Evolutionary conservation across 2,113 vertebrate species (phyloP).

Genomic region (Sapayoa aenigma): DNA sequence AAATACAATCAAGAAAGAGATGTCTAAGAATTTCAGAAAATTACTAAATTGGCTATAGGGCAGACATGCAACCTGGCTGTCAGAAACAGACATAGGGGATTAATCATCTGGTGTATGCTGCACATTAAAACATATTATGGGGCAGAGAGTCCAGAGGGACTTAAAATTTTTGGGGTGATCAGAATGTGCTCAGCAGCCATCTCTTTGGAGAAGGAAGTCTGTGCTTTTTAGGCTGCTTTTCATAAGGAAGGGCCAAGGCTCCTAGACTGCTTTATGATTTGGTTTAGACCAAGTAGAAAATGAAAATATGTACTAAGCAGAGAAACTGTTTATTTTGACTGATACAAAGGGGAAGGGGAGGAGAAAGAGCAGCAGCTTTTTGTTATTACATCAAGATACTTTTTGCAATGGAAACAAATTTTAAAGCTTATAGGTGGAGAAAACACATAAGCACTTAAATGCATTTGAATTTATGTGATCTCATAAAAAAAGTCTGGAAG

Average conservation of each 20-base stretch:
- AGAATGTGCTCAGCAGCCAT: neutral
- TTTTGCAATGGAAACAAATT: slow-evolving; percentile 49
- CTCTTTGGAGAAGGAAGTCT: neutral
- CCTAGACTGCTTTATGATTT: neutral
- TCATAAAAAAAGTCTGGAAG: slow-evolving; percentile 15
- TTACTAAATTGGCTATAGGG: neutral
- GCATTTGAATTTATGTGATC: slow-evolving; percentile 34
- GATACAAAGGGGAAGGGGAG: neutral
- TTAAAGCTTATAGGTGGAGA: slow-evolving; percentile 6
- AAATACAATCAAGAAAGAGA: neutral
- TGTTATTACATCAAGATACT: neutral
- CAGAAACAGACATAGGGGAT: neutral
- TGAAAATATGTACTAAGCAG: neutral
- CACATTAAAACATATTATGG: neutral
- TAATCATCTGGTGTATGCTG: neutral
- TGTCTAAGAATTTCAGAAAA: neutral
- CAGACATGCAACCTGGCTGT: neutral
- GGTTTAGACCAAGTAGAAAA: neutral
- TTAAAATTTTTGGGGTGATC: neutral
- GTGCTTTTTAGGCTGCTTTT: neutral
- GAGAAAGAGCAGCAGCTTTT: neutral
- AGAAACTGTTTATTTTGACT: neutral
- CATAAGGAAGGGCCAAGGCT: neutral
- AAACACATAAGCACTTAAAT: slow-evolving; percentile 18
- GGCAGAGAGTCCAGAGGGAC: neutral